These are phyloP conservation scores for Neuroscelio doddi DNA, from an alignment of 2,888 invertebrate species.

Conservation along the genomic window DNA sequence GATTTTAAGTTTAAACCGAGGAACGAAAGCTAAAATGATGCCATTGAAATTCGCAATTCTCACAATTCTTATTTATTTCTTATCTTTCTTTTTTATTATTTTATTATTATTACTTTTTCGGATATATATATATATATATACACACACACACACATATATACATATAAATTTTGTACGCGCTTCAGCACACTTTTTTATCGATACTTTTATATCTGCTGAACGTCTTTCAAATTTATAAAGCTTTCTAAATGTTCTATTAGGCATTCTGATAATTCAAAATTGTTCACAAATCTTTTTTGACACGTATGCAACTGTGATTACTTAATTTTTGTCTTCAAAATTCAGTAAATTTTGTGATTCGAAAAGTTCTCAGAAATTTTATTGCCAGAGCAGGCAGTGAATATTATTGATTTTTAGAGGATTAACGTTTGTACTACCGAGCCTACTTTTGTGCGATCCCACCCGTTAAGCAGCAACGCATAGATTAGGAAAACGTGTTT, in stretches of 20 bases:
- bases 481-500: conserved; percentile 65
- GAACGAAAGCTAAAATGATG: conserved; percentile 66
- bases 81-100: conserved; percentile 34
- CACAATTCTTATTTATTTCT: conserved; percentile 53
- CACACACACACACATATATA: too few species aligned
- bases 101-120: conserved; percentile 40
- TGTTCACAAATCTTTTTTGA: too few species aligned
- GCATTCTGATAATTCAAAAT: background rate
- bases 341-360: background rate
- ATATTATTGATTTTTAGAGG: conserved; percentile 50
- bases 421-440: conserved; percentile 28
- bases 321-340: background rate
- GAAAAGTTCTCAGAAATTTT: conserved; percentile 6
- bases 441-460: conserved; percentile 54
- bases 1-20: conserved; percentile 70
- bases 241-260: too few species aligned
- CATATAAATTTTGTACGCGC: conserved; percentile 49
- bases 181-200: conserved; percentile 35
- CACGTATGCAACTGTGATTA: background rate
- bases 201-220: background rate
- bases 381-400: conserved; percentile 4
- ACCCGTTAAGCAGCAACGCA: conserved; percentile 62
- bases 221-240: too few species aligned
- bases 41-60: conserved; percentile 64
- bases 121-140: too few species aligned